Evolutionary conservation across 2,888 invertebrate species (phyloP).

Genomic region (Drosophila tripunctata): DNA sequence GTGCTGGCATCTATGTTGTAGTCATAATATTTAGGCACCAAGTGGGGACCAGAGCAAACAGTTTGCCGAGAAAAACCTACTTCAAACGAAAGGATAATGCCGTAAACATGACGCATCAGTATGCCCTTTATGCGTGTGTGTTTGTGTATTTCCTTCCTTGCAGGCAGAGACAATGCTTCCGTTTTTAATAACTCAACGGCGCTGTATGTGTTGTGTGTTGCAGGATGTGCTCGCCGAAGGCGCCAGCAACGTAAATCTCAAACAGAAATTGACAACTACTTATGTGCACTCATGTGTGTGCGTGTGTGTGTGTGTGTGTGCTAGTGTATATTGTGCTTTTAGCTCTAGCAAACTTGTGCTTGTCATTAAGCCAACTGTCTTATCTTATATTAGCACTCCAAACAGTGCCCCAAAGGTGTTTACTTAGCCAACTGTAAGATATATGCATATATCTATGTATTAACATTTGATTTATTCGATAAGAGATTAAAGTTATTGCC

Average conservation of each 20-base stretch:
- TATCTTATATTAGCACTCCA: conserved; percentile 53
- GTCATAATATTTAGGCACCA: conserved; percentile 52
- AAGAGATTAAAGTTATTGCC: background rate
- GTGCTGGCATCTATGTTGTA: conserved; percentile 28
- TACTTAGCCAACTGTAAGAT: conserved; percentile 31
- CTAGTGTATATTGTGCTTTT: conserved; percentile 22
- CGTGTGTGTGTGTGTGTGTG: conserved; percentile 5
- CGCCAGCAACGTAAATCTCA: conserved; percentile 59
- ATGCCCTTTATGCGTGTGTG: background rate
- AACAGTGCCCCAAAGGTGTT: conserved; percentile 57
- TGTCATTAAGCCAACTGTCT: conserved; percentile 20
- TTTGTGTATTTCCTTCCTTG: conserved; percentile 28
- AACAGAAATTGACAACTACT: conserved; percentile 66
- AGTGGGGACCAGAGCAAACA: conserved; percentile 18
- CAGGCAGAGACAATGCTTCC: conserved; percentile 53
- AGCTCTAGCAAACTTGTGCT: conserved; percentile 12
- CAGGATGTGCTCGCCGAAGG: conserved; percentile 60
- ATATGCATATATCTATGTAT: too few species aligned
- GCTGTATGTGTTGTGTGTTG: conserved; percentile 30
- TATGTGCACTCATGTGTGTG: conserved; percentile 47
- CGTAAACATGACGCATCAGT: conserved; percentile 21
- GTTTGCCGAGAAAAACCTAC: conserved; percentile 40
- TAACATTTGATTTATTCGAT: conserved; percentile 12
- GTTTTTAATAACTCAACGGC: conserved; percentile 59
- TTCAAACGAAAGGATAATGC: conserved; percentile 62